Percentiles rank a stretch among this genome's conserved stretches.
phyloP scores from a whole-genome alignment of 2,888 invertebrate genomes.

The Drosophila antonietae region DNA sequence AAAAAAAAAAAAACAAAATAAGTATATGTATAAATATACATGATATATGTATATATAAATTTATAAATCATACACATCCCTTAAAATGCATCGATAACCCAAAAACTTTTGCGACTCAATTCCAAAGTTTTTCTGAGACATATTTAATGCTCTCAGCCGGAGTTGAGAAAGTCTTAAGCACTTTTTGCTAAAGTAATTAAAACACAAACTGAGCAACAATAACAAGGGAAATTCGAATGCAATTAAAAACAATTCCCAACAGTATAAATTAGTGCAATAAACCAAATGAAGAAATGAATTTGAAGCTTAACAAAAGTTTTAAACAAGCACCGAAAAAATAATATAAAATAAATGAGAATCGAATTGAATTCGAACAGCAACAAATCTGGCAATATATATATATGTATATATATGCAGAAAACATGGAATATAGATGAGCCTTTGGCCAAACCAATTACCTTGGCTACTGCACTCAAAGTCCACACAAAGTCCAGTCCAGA shows the following conservation, averaged over 20 bases:
- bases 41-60: neutral
- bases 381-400: neutral
- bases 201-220: neutral
- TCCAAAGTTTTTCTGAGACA: neutral
- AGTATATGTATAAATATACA: neutral
- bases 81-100: neutral
- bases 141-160: neutral
- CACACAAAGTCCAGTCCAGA: constrained; percentile 18
- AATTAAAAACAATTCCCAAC: constrained; percentile 1
- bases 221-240: neutral
- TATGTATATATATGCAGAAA: constrained; percentile 5
- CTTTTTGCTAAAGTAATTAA: constrained; percentile 1
- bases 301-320: neutral
- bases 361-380: neutral
- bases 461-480: constrained; percentile 2
- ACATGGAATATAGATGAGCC: constrained; percentile 20
- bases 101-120: neutral
- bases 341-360: neutral
- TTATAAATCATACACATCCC: too few species aligned
- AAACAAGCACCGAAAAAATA: neutral
- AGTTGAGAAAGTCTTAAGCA: neutral
- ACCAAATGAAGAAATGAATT: neutral
- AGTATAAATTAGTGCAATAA: constrained; percentile 2
- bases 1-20: too few species aligned
- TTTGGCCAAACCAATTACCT: constrained; percentile 16